Conservation (phyloP, 2,113 vertebrate genomes). For the Sterrhoptilus dennistouni region DNA sequence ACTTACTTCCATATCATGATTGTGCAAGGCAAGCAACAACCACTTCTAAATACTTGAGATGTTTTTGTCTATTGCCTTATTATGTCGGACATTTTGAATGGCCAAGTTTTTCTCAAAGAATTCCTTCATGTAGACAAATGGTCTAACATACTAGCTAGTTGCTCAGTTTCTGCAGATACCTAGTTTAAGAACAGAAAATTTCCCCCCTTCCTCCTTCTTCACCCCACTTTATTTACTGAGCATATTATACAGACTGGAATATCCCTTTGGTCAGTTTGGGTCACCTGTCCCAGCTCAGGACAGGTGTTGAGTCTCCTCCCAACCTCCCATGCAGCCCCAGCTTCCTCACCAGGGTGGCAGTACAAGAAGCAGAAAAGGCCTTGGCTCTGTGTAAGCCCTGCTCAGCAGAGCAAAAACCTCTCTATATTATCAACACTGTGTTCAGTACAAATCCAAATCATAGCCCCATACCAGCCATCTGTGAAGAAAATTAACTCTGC, state of each 20-base stretch:
- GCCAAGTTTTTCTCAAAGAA: neutral
- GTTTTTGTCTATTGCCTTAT: neutral
- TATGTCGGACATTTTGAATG: neutral
- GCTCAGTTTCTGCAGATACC: neutral
- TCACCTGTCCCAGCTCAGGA: neutral
- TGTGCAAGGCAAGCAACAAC: neutral
- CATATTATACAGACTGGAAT: neutral
- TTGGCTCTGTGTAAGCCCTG: neutral
- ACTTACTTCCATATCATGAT: neutral
- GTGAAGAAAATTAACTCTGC: neutral
- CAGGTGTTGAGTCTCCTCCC: neutral
- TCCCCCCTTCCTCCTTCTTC: neutral
- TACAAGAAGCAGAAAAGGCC: accelerated
- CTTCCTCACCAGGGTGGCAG: neutral
- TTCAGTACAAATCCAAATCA: neutral
- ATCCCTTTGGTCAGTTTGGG: neutral
- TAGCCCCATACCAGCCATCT: neutral
- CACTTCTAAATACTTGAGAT: neutral
- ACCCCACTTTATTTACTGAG: neutral
- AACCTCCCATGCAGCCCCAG: neutral
- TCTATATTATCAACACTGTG: neutral
- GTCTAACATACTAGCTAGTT: neutral
- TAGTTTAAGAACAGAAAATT: neutral
- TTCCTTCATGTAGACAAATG: neutral
- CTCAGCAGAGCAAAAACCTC: neutral